Evolutionary conservation across 2,113 vertebrate species (phyloP), one percentile per base, ranked within the genome.

Genomic region (Melanerpes aurifrons): DNA sequence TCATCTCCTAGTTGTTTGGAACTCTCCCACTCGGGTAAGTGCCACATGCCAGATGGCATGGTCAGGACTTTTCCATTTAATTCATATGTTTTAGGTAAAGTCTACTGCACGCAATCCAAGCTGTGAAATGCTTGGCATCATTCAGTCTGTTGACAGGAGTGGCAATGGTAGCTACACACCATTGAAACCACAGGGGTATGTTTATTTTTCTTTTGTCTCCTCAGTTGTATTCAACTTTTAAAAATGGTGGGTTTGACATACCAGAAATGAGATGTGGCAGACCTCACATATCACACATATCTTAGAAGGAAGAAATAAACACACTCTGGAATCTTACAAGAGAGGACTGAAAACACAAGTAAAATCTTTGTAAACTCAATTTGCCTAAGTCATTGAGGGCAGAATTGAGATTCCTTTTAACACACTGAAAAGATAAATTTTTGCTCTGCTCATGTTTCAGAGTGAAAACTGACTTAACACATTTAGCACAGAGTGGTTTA

Each of bases 1-100:
- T 78, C 9, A 18, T 85, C 26, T 86, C 16, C 37, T 45, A 4
- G 40, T 68, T 84, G 56, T 82, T 7, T 89, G 54, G 45, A 92
- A 58, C 71, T n/a, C 81, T 90, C 32, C 81, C 45, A 24, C 43
- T 87, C 0, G 2, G 50, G 8, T 56, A 75, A 80, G 59, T 37
- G 61, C 24, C 20, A 56, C 26, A 22, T 1, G 0, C 83, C 87
- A 96, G 85, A 92, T 87, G 82, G 83, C 72, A 73, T 21, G 10
- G 82, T 17, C 28, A 56, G 25, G 24, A 73, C 45, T 25, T 87
- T 93, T 83, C 59, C 19, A 15, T 76, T 91, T 69, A 64, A 93
- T 94, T 95, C 77, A 68, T 64, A 31, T 62, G 24, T 61, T 95
- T 90, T 59, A 86, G 82, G 78, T 76, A 58, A 83, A 88, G 53